These are phyloP conservation scores for Botrylloides violaceus DNA, from an alignment of 23 tunicate genomes.

Conservation along the genomic window DNA sequence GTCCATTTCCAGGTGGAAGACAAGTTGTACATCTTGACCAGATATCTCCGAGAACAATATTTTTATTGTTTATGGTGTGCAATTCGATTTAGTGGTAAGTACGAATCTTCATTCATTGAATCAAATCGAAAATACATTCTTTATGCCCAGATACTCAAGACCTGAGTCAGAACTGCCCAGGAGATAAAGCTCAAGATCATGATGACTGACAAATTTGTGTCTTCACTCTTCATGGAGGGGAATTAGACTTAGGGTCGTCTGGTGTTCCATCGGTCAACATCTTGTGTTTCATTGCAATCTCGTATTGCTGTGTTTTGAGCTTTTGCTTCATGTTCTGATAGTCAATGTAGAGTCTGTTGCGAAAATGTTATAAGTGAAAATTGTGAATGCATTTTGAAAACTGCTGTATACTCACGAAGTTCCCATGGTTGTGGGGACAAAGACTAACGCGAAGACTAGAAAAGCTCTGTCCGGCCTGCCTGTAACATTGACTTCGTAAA, in stretches of 20 bases:
- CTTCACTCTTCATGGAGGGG: neutral
- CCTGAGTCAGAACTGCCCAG: slow-evolving; percentile 59
- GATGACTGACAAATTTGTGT: slow-evolving; percentile 28
- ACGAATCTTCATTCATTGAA: neutral
- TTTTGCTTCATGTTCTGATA: slow-evolving; percentile 12
- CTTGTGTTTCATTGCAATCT: slow-evolving; percentile 4
- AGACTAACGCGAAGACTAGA: neutral
- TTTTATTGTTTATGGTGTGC: slow-evolving; percentile 95
- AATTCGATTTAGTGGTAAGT: slow-evolving; percentile 35
- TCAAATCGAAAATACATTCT: neutral
- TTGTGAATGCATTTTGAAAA: neutral
- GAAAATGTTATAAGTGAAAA: neutral
- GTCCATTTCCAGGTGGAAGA: slow-evolving; percentile 27
- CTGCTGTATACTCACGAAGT: neutral
- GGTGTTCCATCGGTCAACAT: slow-evolving; percentile 10
- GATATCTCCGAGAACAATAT: slow-evolving; percentile 47
- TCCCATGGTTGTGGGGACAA: neutral
- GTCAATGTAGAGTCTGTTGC: slow-evolving; percentile 7
- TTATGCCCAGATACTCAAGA: slow-evolving; percentile 32
- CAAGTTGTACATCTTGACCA: slow-evolving; percentile 45
- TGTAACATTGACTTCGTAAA: no score
- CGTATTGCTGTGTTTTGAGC: slow-evolving; percentile 16
- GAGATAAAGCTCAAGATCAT: slow-evolving; percentile 56
- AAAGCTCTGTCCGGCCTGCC: neutral
- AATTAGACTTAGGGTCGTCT: slow-evolving; percentile 9